Evolutionary conservation across 1,140 invertebrate genomes (phyloP), one percentile per base, ranked within the genome.

Genomic region (Acromyrmex echinatior): DNA sequence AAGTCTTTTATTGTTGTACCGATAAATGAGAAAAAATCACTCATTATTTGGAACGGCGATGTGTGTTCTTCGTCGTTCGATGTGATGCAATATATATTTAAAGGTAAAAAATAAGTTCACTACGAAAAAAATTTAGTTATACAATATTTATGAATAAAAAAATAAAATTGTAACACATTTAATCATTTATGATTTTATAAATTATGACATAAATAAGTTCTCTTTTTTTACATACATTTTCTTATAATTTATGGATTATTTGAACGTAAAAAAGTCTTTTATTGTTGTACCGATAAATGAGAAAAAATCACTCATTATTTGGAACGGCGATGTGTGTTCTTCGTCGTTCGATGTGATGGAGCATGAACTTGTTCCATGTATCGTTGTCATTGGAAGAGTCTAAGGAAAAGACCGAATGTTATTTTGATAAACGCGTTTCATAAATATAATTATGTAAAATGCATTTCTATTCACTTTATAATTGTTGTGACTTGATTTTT

Each of bases 1-100:
- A 93, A 28, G 68, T 88, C 71, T 77, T 66, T 88, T 60, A 93
- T 63, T 0, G 89, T 88, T 25, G 88, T 87, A 58, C 91, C 63
- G 39, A 93, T 53, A 14, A 28, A 79, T 14, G 76, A 62, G 68
- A 93, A 90, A 39, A 93, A 90, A 62, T 80, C 77, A 56, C 81
- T 68, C 3, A 93, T 63, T 7, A 53, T 68, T 86, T 84, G 86
- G 7, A 92, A 87, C 4, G 74, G 73, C n/a, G 84, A 45, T 25
- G 10, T 3, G 4, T 90, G 49, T 70, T 86, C 45, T 31, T 88
- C 49, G n/a, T n/a, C n/a, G n/a, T n/a, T n/a, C n/a, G n/a, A n/a
- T n/a, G n/a, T n/a, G n/a, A n/a, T n/a, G n/a, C n/a, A n/a, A 49
- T 5, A 16, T 53, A 16, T 35, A 4, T 51, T 45, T 45, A 45